A percentile compares a stretch with the other conserved stretches of the same genome.
These are phyloP conservation scores for Koerneria pararmatus DNA, from an alignment of 2,888 invertebrate species.

Conservation along the genomic window DNA sequence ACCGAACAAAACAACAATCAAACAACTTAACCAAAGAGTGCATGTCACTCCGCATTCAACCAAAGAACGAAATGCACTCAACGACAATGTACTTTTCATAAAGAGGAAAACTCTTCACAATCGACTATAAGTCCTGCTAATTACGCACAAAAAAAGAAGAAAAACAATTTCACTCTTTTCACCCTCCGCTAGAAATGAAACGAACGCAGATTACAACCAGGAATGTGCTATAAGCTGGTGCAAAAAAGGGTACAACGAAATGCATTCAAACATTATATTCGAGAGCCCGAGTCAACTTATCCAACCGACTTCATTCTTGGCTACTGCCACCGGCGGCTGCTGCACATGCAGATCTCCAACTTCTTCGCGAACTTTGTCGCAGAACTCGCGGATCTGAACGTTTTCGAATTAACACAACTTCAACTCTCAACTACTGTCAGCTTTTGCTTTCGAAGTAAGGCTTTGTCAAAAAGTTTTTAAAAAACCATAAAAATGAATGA, in stretches of 20 bases:
- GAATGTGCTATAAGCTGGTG: too few relatives aligned
- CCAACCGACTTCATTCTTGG: too few relatives aligned
- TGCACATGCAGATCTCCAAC: neutral
- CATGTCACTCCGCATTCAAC: conserved; percentile 17
- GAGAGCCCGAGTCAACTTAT: too few relatives aligned
- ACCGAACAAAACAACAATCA: neutral
- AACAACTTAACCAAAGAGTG: conserved; percentile 8
- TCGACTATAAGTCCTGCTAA: neutral
- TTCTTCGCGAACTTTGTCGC: neutral
- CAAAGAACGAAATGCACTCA: neutral
- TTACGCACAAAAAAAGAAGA: too few relatives aligned
- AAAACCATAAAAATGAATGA: neutral
- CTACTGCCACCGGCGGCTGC: too few relatives aligned
- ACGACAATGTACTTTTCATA: neutral
- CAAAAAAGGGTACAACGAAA: too few relatives aligned
- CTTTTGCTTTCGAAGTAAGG: too few relatives aligned
- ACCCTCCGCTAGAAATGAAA: too few relatives aligned
- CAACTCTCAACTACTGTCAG: too few relatives aligned
- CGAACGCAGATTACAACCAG: too few relatives aligned
- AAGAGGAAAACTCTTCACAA: neutral
- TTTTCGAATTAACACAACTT: neutral
- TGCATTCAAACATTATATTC: too few relatives aligned
- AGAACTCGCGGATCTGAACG: neutral
- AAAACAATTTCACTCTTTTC: too few relatives aligned
- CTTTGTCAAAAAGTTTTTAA: neutral